Base-by-base conservation (phyloP, 2,797 vertebrate genomes). In the Pseudomugil tenellus region DNA sequence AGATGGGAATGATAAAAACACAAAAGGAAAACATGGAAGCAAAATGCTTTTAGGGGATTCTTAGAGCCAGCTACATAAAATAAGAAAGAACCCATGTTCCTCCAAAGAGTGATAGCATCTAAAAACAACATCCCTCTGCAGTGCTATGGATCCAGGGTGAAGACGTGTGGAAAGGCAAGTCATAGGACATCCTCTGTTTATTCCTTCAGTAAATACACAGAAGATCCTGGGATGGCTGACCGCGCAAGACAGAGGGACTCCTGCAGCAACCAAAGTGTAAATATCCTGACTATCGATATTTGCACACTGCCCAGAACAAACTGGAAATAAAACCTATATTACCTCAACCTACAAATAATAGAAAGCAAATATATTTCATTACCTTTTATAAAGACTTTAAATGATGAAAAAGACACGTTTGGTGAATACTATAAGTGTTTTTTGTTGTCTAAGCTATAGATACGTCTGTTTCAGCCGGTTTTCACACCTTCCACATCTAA, bases 151-250 rank as follows among this genome's bases (percentile, higher is more conserved):
- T 79, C 21, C 43, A 35, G 66, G 31, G 48, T 61, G 76, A 68
- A 74, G 84, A 90, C 64, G 57, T 87, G 87, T 89, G 80, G 79
- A 74, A 81, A 67, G 71, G 73, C 72, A 72, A 64, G 84, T 84
- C 60, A 60, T 0, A 17, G 39, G 65, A 87, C 89, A 83, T 89
- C 81, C 84, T 84, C 67, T 85, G 89, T 91, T 92, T 91, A 92
- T 80, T 67, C 80, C 49, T 74, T 72, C 54, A 54, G 83, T 91
- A 92, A 92, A 93, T 84, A 91, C 70, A 80, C 75, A 26, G 57
- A 78, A 32, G 35, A 76, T 76, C 52, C 78, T 64, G 77, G 58
- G 77, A 64, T 52, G 63, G 61, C 67, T 63, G 52, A 74, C 41
- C 4, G 57, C 13, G 41, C 58, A 34, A 17, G 43, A 54, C 19